phyloP scores from a whole-genome alignment of 2,113 vertebrate species.

The Pipra filicauda region DNA sequence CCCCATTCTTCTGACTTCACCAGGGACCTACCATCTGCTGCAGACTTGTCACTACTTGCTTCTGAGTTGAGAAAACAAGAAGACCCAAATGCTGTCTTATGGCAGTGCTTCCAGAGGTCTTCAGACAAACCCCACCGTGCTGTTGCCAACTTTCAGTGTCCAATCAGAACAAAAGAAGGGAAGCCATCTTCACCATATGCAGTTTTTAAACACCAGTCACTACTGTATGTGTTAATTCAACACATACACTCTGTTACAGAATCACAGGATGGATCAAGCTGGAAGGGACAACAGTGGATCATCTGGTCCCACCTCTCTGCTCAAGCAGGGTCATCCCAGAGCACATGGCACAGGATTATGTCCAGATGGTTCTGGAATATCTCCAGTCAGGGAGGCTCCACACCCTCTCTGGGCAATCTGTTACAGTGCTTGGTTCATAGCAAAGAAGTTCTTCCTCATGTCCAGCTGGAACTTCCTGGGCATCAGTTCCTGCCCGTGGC shows the following conservation, averaged over 20 bases:
- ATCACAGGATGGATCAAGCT: background rate
- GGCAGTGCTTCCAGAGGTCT: background rate
- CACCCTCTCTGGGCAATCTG: background rate
- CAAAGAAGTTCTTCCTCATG: background rate
- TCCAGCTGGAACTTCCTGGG: background rate
- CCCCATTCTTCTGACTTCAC: background rate
- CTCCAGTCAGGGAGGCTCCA: background rate
- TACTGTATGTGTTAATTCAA: background rate
- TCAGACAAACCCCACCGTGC: background rate
- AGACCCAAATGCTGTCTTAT: background rate
- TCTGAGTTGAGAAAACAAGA: background rate
- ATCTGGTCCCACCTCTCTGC: background rate
- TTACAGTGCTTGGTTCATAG: rapidly evolving
- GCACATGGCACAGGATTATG: background rate
- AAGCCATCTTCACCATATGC: rapidly evolving
- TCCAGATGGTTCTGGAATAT: rapidly evolving
- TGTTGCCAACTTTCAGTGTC: background rate
- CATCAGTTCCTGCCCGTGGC: background rate
- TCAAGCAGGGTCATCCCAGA: background rate
- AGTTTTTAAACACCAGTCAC: background rate
- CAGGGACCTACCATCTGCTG: background rate
- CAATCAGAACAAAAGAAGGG: background rate
- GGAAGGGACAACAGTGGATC: background rate
- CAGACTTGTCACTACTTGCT: background rate
- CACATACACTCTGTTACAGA: background rate